Base-by-base conservation (phyloP, 2,113 vertebrate species). In the Piaya cayana region DNA sequence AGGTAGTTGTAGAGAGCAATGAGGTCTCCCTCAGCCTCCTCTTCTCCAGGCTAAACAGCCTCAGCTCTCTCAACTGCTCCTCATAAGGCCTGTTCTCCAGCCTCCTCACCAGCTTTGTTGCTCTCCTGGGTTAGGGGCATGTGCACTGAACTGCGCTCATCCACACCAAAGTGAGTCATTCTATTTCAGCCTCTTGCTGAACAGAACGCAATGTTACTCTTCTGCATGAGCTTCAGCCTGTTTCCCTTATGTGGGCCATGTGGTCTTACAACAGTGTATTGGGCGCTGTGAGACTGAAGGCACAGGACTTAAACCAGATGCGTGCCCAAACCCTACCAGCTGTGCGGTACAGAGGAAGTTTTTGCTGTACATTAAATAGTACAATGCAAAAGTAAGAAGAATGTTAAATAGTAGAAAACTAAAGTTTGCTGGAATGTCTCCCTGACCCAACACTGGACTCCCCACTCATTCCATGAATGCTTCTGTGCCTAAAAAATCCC, bases 191-290 rank as follows among this genome's bases (percentile, higher is more conserved):
- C 9, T 69, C 19, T 50, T 70, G 59, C 49, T 81, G 49, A 42
- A 9, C 37, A 50, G 17, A 52, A 11, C 60, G 25, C 82, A 43
- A 6, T 1, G 2, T 16, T 59, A 23, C 34, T 70, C 18, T 39
- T 76, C 80, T 29, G 12, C 20, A 9, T 5, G 20, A 65, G 39
- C 39, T 77, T 15, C 27, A 77, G 68, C 21, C 37, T 23, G 3
- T 12, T 63, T 60, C 37, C 42, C 30, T 3, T 0, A 8, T 5
- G 23, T 3, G 34, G 12, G 60, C 67, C 52, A 6, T 1, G 17
- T 7, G 27, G 12, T 42, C n/a, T 64, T 55, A 26, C 8, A 9
- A 20, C 1, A 0, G 5, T 4, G 9, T 21, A 2, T 4, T n/a
- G 30, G 34, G 26, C 20, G 2, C 55, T 15, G 1, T 9, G 27